Base-by-base conservation (phyloP, 2,888 invertebrate genomes). In the Synergus laeviventris region DNA sequence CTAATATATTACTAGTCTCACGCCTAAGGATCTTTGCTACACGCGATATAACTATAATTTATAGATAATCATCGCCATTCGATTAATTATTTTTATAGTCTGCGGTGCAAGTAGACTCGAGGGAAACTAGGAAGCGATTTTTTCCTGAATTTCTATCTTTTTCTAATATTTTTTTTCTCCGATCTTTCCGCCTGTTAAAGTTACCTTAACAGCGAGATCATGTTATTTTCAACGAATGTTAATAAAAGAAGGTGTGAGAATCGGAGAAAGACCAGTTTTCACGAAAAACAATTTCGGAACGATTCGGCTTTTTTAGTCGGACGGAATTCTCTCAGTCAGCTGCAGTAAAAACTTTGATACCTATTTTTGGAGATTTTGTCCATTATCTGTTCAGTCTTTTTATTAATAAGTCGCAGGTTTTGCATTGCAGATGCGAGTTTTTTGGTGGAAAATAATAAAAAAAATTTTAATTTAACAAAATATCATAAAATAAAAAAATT, bases 221-320 rank as follows among this genome's bases (percentile, higher is more conserved):
- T 70, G 31, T 54, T 70, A 70, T 31, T 49, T 36, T 36, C 16
- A 31, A n/a, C n/a, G 49, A n/a, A n/a, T 70, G 70, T 70, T 70
- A 54, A 70, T 70, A 49, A 49, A 36, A 49, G 70, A 70, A 70
- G 70, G 70, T 70, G 70, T 70, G 70, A 36, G 70, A 70, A 70
- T 70, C 70, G 49, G 70, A 70, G 45, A 70, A 70, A 70, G 70
- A 70, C 70, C 70, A 49, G n/a, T 49, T 70, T 70, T 70, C 36
- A 70, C 70, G 36, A 31, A n/a, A 70, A 49, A 31, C 31, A 70
- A 54, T 49, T 18, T 70, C 16, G 12, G n/a, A 3, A 24, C n/a
- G 42, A 45, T 3, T 66, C n/a, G 36, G 45, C 8, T 45, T 45
- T 42, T 42, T 64, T 42, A 54, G 70, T 70, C 70, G 70, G 70